These are phyloP conservation scores for Ispidina lecontei DNA, from an alignment of 2,797 vertebrate species.

Conservation along the genomic window DNA sequence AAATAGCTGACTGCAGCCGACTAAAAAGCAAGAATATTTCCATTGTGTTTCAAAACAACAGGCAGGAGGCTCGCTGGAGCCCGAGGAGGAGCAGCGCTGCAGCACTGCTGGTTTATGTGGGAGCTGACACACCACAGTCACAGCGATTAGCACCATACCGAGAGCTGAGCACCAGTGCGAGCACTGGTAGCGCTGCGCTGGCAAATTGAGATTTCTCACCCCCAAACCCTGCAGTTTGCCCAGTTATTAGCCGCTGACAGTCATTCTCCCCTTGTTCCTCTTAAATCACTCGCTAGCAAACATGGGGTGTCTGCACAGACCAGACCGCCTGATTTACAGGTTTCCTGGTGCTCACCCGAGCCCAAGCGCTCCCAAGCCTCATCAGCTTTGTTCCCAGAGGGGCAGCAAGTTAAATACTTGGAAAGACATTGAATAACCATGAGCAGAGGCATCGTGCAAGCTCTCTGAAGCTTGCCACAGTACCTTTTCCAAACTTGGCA, in stretches of 20 bases:
- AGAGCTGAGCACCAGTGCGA: background rate
- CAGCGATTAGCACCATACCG: background rate
- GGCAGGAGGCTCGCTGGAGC: background rate
- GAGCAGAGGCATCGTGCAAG: background rate
- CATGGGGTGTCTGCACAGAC: fast-evolving
- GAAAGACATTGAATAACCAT: background rate
- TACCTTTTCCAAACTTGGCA: background rate
- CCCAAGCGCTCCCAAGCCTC: background rate
- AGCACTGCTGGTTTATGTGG: background rate
- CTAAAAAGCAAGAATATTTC: background rate
- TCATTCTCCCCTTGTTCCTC: background rate
- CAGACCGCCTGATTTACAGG: background rate
- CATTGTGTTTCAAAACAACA: background rate
- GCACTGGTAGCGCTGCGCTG: background rate
- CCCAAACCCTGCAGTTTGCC: background rate
- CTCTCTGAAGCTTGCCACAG: background rate
- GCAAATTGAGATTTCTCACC: background rate
- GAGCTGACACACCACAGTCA: background rate
- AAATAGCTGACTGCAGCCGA: background rate
- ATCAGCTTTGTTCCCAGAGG: background rate
- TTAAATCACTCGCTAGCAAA: background rate
- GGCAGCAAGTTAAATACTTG: background rate
- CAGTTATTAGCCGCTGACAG: background rate
- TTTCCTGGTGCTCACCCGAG: background rate
- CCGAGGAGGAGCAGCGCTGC: background rate